These are phyloP conservation scores for Cryptophagus acutangulus DNA, from an alignment of 2,888 invertebrate genomes.

Conservation along the genomic window DNA sequence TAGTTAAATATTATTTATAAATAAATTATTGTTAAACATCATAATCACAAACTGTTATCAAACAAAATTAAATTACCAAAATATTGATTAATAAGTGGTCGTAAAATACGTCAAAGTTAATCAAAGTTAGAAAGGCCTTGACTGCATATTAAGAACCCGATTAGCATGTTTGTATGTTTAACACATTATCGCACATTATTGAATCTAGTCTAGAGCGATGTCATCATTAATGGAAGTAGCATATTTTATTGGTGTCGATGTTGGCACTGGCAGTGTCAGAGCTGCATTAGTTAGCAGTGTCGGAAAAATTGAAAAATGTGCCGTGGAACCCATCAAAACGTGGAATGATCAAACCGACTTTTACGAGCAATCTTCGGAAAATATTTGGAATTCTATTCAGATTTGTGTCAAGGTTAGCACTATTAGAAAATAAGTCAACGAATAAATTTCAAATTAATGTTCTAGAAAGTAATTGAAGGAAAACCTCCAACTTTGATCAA, in stretches of 20 bases:
- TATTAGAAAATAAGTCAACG: not conserved
- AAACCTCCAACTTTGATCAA: conserved; percentile 57
- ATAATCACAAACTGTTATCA: no score
- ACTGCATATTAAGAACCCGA: no score
- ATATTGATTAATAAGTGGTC: no score
- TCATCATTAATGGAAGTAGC: no score
- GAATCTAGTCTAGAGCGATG: no score
- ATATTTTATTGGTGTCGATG: conserved; percentile 84
- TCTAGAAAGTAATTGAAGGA: conserved; percentile 57
- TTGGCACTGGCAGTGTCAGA: conserved; percentile 86
- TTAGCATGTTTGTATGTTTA: no score
- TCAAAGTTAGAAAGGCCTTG: no score
- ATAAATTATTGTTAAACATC: no score
- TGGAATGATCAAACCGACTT: conserved; percentile 66
- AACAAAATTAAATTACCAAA: no score
- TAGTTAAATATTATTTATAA: no score
- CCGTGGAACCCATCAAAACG: conserved; percentile 64
- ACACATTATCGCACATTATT: no score
- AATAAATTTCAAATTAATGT: conserved; percentile 3
- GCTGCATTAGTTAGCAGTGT: conserved; percentile 70
- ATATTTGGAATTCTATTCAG: conserved; percentile 79
- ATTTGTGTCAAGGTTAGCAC: conserved; percentile 66
- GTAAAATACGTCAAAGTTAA: no score
- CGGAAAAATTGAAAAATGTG: conserved; percentile 63
- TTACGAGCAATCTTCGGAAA: conserved; percentile 86